Base-by-base conservation (phyloP, 2,888 invertebrate species). In the Lycia hirtaria region DNA sequence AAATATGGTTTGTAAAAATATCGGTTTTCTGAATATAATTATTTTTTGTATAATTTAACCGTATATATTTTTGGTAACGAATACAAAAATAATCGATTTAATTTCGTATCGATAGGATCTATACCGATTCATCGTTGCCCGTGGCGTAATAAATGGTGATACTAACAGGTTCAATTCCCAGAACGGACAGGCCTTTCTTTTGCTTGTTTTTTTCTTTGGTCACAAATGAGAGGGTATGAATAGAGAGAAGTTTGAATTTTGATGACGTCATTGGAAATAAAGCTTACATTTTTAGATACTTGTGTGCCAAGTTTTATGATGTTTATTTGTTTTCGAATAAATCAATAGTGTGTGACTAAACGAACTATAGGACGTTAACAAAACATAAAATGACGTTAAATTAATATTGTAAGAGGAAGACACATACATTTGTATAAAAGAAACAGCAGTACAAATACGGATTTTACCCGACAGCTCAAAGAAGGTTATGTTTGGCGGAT, bases 141-240 rank as follows among this genome's bases (percentile, higher is more conserved):
- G 82, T 78, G 81, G 88, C 73, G 85, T 87, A 82, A 88, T 88
- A 88, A 88, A 88, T 88, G 88, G 79, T 81, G 81, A 79, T 81
- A 85, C 85, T 83, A 85, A 88, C 86, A 83, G 83, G 86, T 79
- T 71, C 76, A 69, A 64, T 88, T 89, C 89, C 85, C 76, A 69
- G 88, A 88, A 88, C 76, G 82, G 80, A 73, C 81, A 75, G 72
- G 70, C 70, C 70, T 73, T 74, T 63, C 41, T 28, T 17, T 26
- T 70, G 67, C 71, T 77, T 76, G 74, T 76, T 73, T 67, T 74
- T 75, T 75, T 67, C 72, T 77, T 74, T 73, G 83, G 86, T 87
- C 87, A 87, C 86, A 85, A 87, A 73, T 84, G 78, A 78, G 78
- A 80, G 85, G 84, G 14, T 17, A 87, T 84, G 88, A 87, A 32